phyloP scores from a whole-genome alignment of 2,888 invertebrate genomes.

The Rotaria socialis region DNA sequence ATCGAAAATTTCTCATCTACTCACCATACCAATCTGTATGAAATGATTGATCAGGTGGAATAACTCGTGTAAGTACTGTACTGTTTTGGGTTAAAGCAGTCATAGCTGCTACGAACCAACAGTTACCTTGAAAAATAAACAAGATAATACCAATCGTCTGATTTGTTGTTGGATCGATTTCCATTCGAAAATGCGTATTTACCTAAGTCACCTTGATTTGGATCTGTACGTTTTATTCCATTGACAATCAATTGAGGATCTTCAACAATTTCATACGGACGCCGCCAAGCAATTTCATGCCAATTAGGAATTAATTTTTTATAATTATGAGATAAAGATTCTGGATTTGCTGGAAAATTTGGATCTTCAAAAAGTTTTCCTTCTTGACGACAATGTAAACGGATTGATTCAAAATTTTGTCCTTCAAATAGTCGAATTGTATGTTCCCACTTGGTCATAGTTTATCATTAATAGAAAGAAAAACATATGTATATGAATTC shows the following conservation, averaged over 20 bases:
- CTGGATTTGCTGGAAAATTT: background rate
- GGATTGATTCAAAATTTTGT: background rate
- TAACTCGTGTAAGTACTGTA: background rate
- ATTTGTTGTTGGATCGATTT: no score
- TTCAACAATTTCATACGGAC: background rate
- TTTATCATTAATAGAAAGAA: background rate
- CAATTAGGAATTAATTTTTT: background rate
- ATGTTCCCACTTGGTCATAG: background rate
- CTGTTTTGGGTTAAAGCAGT: background rate
- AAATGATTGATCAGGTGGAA: constrained; percentile 32
- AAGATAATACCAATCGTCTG: no score
- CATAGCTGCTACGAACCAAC: constrained; percentile 22
- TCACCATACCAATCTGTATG: constrained; percentile 66
- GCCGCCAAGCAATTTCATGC: background rate
- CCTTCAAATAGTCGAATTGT: background rate
- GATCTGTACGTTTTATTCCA: background rate
- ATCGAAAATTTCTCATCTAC: background rate
- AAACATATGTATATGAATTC: background rate
- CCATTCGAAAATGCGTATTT: background rate
- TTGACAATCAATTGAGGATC: background rate
- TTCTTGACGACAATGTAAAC: background rate
- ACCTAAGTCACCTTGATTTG: constrained; percentile 18
- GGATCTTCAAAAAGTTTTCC: constrained; percentile 15
- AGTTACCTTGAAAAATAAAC: background rate
- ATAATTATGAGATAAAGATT: constrained; percentile 1